Evolutionary conservation across 2,888 invertebrate genomes (phyloP), one percentile per base, ranked within the genome.

Genomic region (Rhaphigaster nebulosa): DNA sequence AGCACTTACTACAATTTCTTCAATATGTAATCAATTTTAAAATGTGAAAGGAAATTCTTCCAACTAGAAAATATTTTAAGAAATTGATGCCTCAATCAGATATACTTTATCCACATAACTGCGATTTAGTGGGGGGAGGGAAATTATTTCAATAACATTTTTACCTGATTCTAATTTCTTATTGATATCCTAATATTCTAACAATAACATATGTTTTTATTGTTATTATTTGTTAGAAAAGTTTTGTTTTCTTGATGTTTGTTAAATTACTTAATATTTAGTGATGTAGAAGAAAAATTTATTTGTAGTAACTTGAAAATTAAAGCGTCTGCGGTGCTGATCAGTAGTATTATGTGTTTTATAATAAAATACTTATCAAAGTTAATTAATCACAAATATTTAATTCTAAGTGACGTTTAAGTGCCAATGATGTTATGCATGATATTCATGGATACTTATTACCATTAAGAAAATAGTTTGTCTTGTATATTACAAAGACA

Each of bases 391-490:
- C 10, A 23, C 34, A 76, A 15, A 38, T 38, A 38, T 38, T 76
- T 38, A 76, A 76, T 34, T 20, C 70, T 76, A 76, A 34, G 38
- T 76, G 70, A 38, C 38, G 1, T 76, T 76, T 38, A 76, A 76
- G 70, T 76, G 70, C 70, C 70, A 76, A 76, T 76, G 29, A 76
- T 38, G 70, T 38, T 76, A 76, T 76, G 23, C 70, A 38, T 76
- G 34, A 38, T 76, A 76, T 65, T 65, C 29, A 65, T 60, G 60
- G 60, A 60, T 60, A 60, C n/a, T 29, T 65, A 65, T 65, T 29
- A 65, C 29, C 18, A 38, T 76, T 76, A 76, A 76, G 34, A 34
- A 65, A 38, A 23, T 76, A 65, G 38, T 38, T 76, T 76, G 18
- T 65, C 18, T 76, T 38, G 20, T 34, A 76, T 23, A 76, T 34